These are phyloP conservation scores for Campoletis sonorensis DNA, from an alignment of 1,140 invertebrate genomes.

Conservation along the genomic window DNA sequence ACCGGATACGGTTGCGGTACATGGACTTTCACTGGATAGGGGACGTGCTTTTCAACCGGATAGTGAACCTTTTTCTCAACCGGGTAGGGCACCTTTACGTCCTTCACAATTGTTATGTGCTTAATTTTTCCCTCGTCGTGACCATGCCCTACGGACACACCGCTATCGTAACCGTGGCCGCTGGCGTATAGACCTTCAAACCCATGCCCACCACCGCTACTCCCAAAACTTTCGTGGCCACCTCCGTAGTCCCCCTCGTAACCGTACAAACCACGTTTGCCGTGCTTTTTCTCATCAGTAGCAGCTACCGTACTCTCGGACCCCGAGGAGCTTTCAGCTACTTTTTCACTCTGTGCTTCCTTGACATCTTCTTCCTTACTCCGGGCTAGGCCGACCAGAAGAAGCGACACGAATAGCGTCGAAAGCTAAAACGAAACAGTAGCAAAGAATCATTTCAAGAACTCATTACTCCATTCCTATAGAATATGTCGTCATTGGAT, in stretches of 20 bases:
- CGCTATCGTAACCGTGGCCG: constrained; percentile 48
- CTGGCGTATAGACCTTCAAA: constrained; percentile 48
- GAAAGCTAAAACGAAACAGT: constrained; percentile 31
- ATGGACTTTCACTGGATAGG: constrained; percentile 82
- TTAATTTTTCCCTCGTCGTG: constrained; percentile 77
- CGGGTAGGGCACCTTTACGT: constrained; percentile 82
- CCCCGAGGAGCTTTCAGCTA: constrained; percentile 63
- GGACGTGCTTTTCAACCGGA: constrained; percentile 82
- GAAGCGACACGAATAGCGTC: constrained; percentile 67
- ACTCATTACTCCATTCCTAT: not conserved
- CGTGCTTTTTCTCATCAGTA: constrained; percentile 78
- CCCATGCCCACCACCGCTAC: constrained; percentile 65
- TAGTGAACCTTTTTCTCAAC: constrained; percentile 79
- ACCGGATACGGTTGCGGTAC: constrained; percentile 84
- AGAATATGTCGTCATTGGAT: not conserved
- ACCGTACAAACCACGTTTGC: constrained; percentile 79
- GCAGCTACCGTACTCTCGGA: constrained; percentile 65
- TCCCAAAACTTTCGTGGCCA: constrained; percentile 55
- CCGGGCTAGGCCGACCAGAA: constrained; percentile 71
- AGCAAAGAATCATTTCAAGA: not conserved
- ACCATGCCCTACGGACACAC: constrained; percentile 33
- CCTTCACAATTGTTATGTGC: constrained; percentile 77
- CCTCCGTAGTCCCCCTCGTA: constrained; percentile 68
- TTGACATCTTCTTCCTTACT: constrained; percentile 76
- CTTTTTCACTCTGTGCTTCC: constrained; percentile 67